Evolutionary conservation across 2,797 vertebrate species (phyloP).

Genomic region (Darevskia mixta): DNA sequence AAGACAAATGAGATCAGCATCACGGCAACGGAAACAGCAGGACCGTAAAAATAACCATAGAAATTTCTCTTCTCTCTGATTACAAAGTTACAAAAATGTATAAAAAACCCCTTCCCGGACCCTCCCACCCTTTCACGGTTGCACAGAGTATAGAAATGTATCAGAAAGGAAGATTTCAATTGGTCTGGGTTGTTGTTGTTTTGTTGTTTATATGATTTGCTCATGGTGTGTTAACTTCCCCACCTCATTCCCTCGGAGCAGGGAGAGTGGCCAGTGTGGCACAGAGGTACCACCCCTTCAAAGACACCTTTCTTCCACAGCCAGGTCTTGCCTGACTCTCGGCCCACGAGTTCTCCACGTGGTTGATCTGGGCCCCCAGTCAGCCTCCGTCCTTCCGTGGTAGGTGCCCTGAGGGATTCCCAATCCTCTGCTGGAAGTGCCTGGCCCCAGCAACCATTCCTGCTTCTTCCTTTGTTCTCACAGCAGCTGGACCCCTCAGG

Average conservation of each 20-base stretch:
- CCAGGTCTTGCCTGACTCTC: slow-evolving; percentile 33
- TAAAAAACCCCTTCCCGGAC: slow-evolving; percentile 85
- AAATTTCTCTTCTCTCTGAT: slow-evolving; percentile 93
- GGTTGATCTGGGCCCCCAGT: slow-evolving; percentile 48
- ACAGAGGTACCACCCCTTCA: slow-evolving; percentile 39
- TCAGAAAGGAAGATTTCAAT: slow-evolving; percentile 53
- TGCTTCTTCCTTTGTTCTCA: slow-evolving; percentile 56
- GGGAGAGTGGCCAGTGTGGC: neutral
- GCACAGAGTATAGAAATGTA: slow-evolving; percentile 40
- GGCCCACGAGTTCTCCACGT: slow-evolving; percentile 27
- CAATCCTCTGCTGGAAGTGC: slow-evolving; percentile 68
- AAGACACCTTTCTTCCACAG: slow-evolving; percentile 45
- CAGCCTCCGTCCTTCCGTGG: slow-evolving; percentile 64
- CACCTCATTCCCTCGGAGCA: slow-evolving; percentile 22
- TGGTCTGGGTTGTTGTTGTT: neutral
- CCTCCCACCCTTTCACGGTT: slow-evolving; percentile 32
- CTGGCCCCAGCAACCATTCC: slow-evolving; percentile 47
- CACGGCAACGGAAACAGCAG: slow-evolving; percentile 74
- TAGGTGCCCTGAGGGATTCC: slow-evolving; percentile 56
- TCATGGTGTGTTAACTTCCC: neutral
- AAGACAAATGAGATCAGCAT: slow-evolving; percentile 64
- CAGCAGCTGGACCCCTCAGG: slow-evolving; percentile 81
- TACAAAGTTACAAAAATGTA: slow-evolving; percentile 99
- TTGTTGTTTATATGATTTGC: neutral
- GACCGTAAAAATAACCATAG: slow-evolving; percentile 92